Percentiles rank a stretch among this genome's conserved stretches.
Conservation (phyloP, 2,113 vertebrate genomes). For the Calidris pygmaea region DNA sequence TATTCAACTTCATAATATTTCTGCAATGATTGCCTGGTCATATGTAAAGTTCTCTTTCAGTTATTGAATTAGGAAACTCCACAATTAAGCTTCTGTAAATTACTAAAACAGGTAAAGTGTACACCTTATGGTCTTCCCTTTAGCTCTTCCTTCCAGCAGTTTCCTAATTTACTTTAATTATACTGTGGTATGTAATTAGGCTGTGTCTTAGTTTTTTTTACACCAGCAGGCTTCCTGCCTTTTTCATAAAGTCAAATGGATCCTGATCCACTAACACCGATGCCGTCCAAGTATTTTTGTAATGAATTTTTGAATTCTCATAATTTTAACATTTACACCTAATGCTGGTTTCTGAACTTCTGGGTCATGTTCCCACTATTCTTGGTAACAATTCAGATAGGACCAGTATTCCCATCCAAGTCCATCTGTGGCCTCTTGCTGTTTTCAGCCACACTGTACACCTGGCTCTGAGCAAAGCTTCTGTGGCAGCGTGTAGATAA, state of each 20-base stretch:
- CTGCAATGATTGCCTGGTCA: not conserved
- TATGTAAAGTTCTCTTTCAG: not conserved
- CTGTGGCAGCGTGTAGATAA: not conserved
- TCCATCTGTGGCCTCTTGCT: not conserved
- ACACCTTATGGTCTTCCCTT: not conserved
- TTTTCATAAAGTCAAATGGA: not conserved
- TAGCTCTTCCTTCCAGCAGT: not conserved
- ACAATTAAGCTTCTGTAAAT: not conserved
- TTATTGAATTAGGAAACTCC: not conserved
- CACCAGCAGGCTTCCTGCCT: not conserved
- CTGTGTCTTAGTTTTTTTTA: not conserved
- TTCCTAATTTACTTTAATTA: not conserved
- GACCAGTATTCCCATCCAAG: not conserved
- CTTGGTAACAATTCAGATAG: not conserved
- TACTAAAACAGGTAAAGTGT: not conserved
- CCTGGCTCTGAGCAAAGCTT: not conserved
- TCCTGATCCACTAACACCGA: rapidly evolving
- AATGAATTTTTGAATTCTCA: not conserved
- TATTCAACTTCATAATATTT: not conserved
- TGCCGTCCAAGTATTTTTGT: not conserved
- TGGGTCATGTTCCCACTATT: not conserved
- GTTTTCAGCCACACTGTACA: not conserved
- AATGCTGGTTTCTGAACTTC: not conserved
- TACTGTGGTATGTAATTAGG: not conserved
- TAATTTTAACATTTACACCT: not conserved